phyloP scores from a whole-genome alignment of 2,888 invertebrate genomes.

The Noctua comes region DNA sequence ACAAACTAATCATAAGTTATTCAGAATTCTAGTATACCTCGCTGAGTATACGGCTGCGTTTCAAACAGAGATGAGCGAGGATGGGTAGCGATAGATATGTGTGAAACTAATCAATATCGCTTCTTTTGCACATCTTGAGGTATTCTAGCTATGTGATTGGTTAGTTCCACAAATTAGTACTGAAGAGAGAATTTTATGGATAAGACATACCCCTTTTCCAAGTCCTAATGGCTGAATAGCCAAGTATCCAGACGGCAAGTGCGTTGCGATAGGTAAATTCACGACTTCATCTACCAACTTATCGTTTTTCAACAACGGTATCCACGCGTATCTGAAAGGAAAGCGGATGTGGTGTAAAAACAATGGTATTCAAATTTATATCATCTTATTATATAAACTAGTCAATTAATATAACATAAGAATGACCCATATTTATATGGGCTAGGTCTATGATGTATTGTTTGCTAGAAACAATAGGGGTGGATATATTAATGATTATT shows the following conservation, averaged over 20 bases:
- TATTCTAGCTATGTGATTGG: no score
- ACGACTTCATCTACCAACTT: constrained; percentile 96
- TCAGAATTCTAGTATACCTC: neutral
- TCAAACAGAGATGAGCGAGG: no score
- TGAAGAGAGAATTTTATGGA: neutral
- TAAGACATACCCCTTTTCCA: constrained; percentile 94
- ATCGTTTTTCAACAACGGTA: constrained; percentile 95
- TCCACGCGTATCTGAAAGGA: constrained; percentile 94
- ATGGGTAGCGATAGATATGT: no score
- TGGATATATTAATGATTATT: constrained; percentile 20
- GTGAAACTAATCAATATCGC: no score
- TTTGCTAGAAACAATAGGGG: constrained; percentile 42
- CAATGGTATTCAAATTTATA: neutral
- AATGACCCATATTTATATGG: neutral
- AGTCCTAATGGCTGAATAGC: constrained; percentile 96
- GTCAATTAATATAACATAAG: constrained; percentile 12
- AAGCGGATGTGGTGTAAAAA: neutral
- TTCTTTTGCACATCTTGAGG: no score
- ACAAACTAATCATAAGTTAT: neutral
- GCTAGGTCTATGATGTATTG: constrained; percentile 37
- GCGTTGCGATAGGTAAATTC: constrained; percentile 95
- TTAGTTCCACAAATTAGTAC: no score
- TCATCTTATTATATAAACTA: neutral
- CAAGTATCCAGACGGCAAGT: constrained; percentile 97
- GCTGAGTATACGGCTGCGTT: neutral